phyloP scores from a whole-genome alignment of 2,113 vertebrate genomes.

The Lepus europaeus region DNA sequence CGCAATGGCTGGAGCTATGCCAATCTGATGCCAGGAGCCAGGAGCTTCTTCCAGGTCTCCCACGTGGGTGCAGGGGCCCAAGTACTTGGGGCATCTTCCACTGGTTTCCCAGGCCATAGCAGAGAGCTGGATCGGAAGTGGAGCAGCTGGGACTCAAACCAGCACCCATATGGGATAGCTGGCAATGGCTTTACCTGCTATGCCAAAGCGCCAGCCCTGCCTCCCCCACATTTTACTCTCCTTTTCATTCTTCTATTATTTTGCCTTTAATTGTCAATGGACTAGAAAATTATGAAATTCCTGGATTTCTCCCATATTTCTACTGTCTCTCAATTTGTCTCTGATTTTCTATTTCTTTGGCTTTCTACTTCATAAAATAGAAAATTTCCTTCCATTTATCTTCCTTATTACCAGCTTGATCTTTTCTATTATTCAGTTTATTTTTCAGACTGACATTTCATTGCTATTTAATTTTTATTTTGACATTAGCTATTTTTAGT shows the following conservation, averaged over 20 bases:
- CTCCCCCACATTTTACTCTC: no score
- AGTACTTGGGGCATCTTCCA: no score
- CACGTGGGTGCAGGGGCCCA: no score
- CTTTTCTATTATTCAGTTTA: not conserved
- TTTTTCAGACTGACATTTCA: constrained; percentile 3
- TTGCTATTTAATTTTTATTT: constrained; percentile 32
- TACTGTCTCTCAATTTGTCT: not conserved
- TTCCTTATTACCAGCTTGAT: not conserved
- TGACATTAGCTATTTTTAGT: not conserved
- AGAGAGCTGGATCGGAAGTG: no score
- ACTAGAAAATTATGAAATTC: not conserved
- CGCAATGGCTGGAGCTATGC: no score
- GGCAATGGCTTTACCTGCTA: no score
- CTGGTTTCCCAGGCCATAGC: no score
- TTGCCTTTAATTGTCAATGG: not conserved
- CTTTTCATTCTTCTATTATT: not conserved
- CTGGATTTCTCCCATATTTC: not conserved
- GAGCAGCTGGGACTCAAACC: no score
- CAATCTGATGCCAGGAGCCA: no score
- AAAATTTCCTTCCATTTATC: not conserved
- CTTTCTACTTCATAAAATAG: not conserved
- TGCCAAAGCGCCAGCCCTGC: no score
- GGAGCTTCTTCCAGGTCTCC: no score
- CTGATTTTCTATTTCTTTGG: not conserved
- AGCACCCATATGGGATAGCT: no score